Base-by-base conservation (phyloP, 2,797 vertebrate species). In the Dryobates pubescens region DNA sequence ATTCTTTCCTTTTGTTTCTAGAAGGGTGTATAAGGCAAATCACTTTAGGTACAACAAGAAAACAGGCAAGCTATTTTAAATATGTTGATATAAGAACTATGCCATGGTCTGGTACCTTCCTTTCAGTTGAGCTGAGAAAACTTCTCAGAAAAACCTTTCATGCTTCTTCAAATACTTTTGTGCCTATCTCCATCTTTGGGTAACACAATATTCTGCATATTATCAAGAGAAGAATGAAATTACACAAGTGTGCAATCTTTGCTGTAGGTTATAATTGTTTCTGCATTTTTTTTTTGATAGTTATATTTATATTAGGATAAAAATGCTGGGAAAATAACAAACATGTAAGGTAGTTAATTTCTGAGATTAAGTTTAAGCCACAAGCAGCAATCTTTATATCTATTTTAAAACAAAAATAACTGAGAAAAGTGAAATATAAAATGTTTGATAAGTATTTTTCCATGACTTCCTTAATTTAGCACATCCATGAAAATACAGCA, bases 1-100 rank as follows among this genome's bases (percentile, higher is more conserved):
- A 47, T 88, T 76, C 43, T 81, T 89, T 94, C 79, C 17, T 75
- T 94, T 82, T 56, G 82, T 88, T 84, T 90, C 29, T 23, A 34
- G n/a, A 73, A 61, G 12, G 1, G 2, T 88, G n/a, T 67, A 17
- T 74, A 64, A 6, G 17, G 9, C 26, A 90, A 74, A 89, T 64
- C 74, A 57, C 13, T 79, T 27, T 74, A 90, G n/a, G 56, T 92
- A 67, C 38, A 80, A 65, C 4, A 69, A 59, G 49, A 89, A 88
- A 76, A 90, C 15, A 86, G 17, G 30, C 43, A 87, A 77, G 30
- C 6, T 71, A 7, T 68, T 86, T 77, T 27, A 71, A 85, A 68
- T 53, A 34, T 12, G 17, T 32, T 76, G 36, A 7, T 65, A 17
- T 74, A 80, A 68, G 79, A 65, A 24, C 22, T 38, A 11, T 58